These are phyloP conservation scores for Smutsia temminckii DNA, from an alignment of 2,797 vertebrate species.

Conservation along the genomic window DNA sequence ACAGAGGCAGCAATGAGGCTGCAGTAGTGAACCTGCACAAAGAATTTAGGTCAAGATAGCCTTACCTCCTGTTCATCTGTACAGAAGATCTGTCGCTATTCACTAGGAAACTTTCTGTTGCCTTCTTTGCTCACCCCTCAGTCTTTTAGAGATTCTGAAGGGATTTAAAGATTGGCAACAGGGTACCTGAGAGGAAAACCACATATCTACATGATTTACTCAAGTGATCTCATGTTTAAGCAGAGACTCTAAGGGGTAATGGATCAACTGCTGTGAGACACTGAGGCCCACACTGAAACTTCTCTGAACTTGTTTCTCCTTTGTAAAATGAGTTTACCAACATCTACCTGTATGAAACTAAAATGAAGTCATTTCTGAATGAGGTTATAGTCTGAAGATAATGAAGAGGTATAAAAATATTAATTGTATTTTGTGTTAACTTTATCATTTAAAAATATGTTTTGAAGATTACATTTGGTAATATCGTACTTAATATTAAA, in stretches of 20 bases:
- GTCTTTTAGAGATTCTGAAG: conserved; percentile 45
- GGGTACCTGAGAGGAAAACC: background rate
- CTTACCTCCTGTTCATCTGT: background rate
- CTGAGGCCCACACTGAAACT: background rate
- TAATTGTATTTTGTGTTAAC: conserved; percentile 56
- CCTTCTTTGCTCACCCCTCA: conserved; percentile 29
- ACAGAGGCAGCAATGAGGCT: conserved; percentile 15
- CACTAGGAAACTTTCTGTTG: background rate
- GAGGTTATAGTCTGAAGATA: conserved; percentile 31
- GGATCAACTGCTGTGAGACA: conserved; percentile 11
- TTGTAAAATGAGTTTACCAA: conserved; percentile 41
- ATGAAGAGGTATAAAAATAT: conserved; percentile 54
- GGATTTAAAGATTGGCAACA: conserved; percentile 30
- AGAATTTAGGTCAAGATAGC: conserved; percentile 42
- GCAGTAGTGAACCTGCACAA: background rate
- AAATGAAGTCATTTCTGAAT: conserved; percentile 48
- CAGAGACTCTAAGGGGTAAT: background rate
- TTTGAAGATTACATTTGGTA: conserved; percentile 36
- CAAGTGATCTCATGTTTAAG: conserved; percentile 21
- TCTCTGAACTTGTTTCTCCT: conserved; percentile 41
- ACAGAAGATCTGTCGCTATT: background rate
- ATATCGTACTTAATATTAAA: conserved; percentile 44
- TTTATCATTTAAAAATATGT: conserved; percentile 56
- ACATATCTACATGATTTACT: conserved; percentile 39
- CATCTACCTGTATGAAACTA: conserved; percentile 6